Percentiles rank a stretch among this genome's conserved stretches.
phyloP scores from a whole-genome alignment of 2,888 invertebrate species.

The Pseudeuparius sepicola region DNA sequence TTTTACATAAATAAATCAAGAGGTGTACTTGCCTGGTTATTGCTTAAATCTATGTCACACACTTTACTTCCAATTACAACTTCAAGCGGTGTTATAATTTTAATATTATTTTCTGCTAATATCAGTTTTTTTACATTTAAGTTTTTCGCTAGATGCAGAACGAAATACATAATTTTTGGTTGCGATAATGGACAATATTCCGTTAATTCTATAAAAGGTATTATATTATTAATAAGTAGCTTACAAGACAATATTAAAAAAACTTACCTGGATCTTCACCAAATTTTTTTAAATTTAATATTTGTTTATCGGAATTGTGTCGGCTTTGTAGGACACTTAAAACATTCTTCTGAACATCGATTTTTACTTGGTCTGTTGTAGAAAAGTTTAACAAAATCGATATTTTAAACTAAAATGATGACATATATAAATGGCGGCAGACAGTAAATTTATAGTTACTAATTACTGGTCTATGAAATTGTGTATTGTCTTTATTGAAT shows the following conservation, averaged over 20 bases:
- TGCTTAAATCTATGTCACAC: conserved; percentile 28
- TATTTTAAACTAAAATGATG: conserved; percentile 24
- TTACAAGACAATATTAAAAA: too few species aligned
- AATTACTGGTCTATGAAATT: too few species aligned
- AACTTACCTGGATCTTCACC: conserved; percentile 37
- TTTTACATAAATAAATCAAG: too few species aligned
- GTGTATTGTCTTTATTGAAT: too few species aligned
- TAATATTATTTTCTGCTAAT: conserved; percentile 33
- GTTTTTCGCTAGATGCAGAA: conserved; percentile 35
- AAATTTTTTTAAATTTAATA: conserved; percentile 39
- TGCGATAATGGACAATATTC: conserved; percentile 42
- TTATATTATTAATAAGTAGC: not conserved
- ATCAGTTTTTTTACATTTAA: conserved; percentile 29
- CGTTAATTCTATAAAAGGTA: conserved; percentile 26
- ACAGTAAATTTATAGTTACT: too few species aligned
- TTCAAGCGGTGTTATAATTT: conserved; percentile 32
- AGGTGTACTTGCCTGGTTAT: conserved; percentile 31
- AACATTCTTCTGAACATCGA: conserved; percentile 41
- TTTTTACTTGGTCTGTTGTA: conserved; percentile 38
- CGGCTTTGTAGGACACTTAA: conserved; percentile 35
- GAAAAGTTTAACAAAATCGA: conserved; percentile 39
- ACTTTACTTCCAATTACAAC: conserved; percentile 27
- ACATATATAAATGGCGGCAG: too few species aligned
- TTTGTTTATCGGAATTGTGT: conserved; percentile 31
- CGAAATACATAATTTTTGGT: conserved; percentile 40